Conservation (phyloP, 1,140 invertebrate species). For the Limonius californicus region DNA sequence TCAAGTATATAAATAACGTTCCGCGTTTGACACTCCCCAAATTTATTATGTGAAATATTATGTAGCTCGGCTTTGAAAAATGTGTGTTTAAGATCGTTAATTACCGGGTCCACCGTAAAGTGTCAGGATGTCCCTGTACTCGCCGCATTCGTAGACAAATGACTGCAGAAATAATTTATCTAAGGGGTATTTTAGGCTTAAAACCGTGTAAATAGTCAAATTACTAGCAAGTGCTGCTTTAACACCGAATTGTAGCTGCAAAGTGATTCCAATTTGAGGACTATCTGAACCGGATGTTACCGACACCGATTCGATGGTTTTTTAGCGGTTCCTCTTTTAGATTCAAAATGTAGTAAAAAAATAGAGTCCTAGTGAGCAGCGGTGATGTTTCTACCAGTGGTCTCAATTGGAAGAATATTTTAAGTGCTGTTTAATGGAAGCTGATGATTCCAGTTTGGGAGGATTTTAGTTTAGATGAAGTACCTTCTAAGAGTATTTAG, state of each 20-base stretch:
- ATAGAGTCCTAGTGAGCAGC: too few relatives aligned
- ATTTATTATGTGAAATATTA: conserved; percentile 48
- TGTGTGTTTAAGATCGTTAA: conserved; percentile 47
- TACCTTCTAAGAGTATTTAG: too few relatives aligned
- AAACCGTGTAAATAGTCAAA: not conserved
- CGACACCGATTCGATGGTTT: too few relatives aligned
- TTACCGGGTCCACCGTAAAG: conserved; percentile 44
- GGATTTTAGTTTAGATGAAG: too few relatives aligned
- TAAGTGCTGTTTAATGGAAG: too few relatives aligned
- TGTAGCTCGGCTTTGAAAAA: conserved; percentile 45
- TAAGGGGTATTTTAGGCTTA: conserved; percentile 21
- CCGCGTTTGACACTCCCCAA: conserved; percentile 42
- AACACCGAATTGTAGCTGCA: not conserved
- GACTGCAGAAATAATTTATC: conserved; percentile 44
- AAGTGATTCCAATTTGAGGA: too few relatives aligned
- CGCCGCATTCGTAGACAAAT: conserved; percentile 44
- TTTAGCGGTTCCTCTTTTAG: too few relatives aligned
- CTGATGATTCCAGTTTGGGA: too few relatives aligned
- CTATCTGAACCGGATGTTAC: too few relatives aligned
- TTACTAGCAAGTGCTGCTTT: not conserved
- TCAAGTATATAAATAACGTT: conserved; percentile 30
- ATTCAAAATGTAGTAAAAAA: too few relatives aligned
- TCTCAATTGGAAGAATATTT: too few relatives aligned
- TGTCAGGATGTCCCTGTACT: conserved; percentile 44
- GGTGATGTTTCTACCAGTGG: too few relatives aligned